phyloP scores from a whole-genome alignment of 2,888 invertebrate species.

The Plebejus anna region DNA sequence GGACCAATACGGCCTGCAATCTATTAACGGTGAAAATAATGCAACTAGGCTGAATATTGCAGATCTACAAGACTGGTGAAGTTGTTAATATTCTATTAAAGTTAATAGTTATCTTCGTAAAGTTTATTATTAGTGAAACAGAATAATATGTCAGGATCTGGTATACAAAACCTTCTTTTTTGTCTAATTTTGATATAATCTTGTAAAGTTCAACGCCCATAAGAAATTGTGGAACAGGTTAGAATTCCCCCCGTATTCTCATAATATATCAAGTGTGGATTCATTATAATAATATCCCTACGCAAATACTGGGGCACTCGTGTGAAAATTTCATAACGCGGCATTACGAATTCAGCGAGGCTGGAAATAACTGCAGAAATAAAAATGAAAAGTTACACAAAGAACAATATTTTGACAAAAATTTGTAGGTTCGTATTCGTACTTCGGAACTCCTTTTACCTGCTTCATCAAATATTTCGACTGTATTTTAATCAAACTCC shows the following conservation, averaged over 20 bases:
- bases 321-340: conserved; percentile 18
- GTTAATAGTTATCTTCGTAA: too few species aligned
- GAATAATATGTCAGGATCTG: too few species aligned
- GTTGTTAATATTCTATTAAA: too few species aligned
- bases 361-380: neutral
- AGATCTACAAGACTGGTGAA: too few species aligned
- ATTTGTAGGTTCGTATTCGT: neutral
- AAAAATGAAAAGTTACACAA: conserved; percentile 27
- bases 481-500: conserved; percentile 16
- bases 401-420: conserved; percentile 1
- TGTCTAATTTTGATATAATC: too few species aligned
- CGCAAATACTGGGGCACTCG: conserved; percentile 16
- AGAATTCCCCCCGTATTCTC: neutral
- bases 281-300: conserved; percentile 11
- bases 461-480: conserved; percentile 5
- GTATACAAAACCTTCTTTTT: too few species aligned
- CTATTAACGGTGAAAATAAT: too few species aligned
- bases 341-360: conserved; percentile 1
- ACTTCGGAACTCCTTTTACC: neutral
- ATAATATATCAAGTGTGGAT: conserved; percentile 20
- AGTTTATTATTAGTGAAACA: too few species aligned
- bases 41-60: too few species aligned
- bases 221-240: neutral
- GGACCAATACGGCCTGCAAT: too few species aligned
- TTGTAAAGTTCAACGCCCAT: neutral